These are phyloP conservation scores for Nothura maculosa DNA, from an alignment of 2,797 vertebrate genomes.

Conservation along the genomic window DNA sequence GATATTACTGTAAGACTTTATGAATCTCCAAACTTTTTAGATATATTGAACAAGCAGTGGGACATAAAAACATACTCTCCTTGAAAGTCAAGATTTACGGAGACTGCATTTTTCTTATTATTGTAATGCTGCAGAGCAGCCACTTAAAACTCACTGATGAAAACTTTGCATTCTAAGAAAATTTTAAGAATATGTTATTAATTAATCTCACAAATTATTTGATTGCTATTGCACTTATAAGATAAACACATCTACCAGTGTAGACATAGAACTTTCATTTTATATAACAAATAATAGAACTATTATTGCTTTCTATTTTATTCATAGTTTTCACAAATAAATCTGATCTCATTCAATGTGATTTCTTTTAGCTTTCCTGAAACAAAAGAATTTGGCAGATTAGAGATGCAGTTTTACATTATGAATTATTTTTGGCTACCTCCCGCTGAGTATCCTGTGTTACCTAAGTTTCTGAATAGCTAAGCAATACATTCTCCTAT, in stretches of 20 bases:
- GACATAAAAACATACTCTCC: neutral
- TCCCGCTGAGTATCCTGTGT: neutral
- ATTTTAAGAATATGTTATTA: neutral
- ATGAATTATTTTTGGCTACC: neutral
- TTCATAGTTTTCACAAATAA: neutral
- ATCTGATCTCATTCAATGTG: neutral
- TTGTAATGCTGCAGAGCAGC: neutral
- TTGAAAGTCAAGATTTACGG: fast-evolving
- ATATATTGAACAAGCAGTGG: neutral
- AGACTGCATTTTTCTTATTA: neutral
- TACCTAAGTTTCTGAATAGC: neutral
- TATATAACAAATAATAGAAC: neutral
- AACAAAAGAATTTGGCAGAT: neutral
- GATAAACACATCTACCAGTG: neutral
- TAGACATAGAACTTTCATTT: neutral
- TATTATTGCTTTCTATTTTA: neutral
- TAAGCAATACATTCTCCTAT: neutral
- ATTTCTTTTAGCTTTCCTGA: neutral
- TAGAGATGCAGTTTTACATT: neutral
- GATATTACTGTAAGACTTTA: neutral
- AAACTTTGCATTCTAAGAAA: neutral
- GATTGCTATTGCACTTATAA: neutral
- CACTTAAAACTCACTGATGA: neutral
- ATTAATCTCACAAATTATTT: neutral
- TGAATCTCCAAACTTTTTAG: neutral